These are phyloP conservation scores for Noctua janthina DNA, from an alignment of 2,888 invertebrate genomes.

Conservation along the genomic window DNA sequence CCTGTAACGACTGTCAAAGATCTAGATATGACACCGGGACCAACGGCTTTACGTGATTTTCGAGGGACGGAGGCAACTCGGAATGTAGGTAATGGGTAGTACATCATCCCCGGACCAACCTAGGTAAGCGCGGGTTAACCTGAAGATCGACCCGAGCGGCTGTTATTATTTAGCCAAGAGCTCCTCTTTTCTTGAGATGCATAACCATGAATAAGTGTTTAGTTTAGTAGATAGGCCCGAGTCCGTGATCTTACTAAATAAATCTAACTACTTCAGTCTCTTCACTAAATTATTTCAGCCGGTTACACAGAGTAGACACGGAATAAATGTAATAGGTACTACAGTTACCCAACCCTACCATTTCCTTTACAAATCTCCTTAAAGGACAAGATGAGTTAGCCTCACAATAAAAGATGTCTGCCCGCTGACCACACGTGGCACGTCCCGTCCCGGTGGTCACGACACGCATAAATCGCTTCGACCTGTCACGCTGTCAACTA, in stretches of 20 bases:
- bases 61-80: neutral
- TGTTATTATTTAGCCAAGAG: neutral
- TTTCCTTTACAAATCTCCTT: slow-evolving; percentile 2
- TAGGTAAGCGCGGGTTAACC: neutral
- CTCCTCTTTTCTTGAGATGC: too few relatives aligned
- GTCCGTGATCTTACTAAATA: neutral
- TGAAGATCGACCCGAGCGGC: fast-evolving
- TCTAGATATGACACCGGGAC: neutral
- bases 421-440: slow-evolving; percentile 27
- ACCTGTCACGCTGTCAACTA: slow-evolving; percentile 46
- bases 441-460: slow-evolving; percentile 42
- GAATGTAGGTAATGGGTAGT: neutral
- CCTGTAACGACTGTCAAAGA: neutral
- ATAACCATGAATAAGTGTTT: neutral
- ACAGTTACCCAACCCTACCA: neutral
- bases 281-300: neutral
- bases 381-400: neutral
- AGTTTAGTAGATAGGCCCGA: neutral
- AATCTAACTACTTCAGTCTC: neutral
- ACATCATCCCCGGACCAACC: neutral
- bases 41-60: neutral
- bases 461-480: slow-evolving; percentile 51
- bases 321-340: neutral
- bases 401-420: slow-evolving; percentile 15
- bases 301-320: too few relatives aligned